phyloP scores from a whole-genome alignment of 2,797 vertebrate genomes.

The Gallirallus australis region DNA sequence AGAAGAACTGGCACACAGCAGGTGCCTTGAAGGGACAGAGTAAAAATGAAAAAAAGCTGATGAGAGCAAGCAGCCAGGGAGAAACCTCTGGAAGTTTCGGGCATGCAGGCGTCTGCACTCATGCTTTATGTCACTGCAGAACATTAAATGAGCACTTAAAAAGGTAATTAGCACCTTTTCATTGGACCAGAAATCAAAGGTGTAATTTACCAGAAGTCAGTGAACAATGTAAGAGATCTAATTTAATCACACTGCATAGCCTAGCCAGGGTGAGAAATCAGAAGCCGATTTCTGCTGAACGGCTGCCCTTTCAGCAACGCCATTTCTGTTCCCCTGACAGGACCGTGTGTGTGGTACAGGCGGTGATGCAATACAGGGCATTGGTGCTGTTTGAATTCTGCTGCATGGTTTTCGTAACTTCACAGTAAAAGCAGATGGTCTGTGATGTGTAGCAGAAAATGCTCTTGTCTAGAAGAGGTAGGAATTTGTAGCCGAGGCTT shows the following conservation, averaged over 20 bases:
- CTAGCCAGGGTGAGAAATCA: constrained; percentile 45
- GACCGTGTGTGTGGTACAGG: background rate
- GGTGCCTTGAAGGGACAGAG: constrained; percentile 53
- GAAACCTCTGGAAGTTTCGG: constrained; percentile 62
- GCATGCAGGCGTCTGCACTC: constrained; percentile 40
- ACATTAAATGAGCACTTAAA: constrained; percentile 72
- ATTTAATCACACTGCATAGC: constrained; percentile 35
- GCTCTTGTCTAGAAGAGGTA: background rate
- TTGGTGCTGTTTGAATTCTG: background rate
- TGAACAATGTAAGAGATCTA: constrained; percentile 71
- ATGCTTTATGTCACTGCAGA: constrained; percentile 71
- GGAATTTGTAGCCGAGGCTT: background rate
- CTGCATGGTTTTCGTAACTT: background rate
- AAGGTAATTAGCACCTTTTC: constrained; percentile 76
- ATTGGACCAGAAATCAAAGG: constrained; percentile 75
- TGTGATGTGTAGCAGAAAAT: background rate
- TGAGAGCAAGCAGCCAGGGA: constrained; percentile 40
- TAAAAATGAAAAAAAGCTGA: constrained; percentile 53
- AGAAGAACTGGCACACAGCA: constrained; percentile 37
- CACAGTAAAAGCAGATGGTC: background rate
- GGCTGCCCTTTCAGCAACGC: background rate
- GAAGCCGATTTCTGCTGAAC: background rate
- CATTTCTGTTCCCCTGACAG: background rate
- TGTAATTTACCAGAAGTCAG: constrained; percentile 74
- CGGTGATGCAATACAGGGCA: background rate